A percentile compares a stretch with the other conserved stretches of the same genome.
Evolutionary conservation across 2,797 vertebrate species (phyloP).

Genomic region (Melanotaenia trifasciata): DNA sequence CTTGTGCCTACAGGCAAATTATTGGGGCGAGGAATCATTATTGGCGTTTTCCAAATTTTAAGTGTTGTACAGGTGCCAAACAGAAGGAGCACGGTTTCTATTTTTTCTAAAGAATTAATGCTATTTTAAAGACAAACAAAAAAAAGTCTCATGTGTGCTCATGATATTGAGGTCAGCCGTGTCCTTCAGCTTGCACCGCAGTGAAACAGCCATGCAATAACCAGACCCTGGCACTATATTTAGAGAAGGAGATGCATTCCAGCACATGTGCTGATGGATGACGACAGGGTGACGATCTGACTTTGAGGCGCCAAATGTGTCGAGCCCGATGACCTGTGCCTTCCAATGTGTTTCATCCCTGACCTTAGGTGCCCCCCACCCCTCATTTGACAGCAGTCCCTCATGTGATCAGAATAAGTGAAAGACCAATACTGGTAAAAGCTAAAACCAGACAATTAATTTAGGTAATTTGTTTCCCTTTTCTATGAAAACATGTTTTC

Average conservation of each 20-base stretch:
- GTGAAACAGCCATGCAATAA: constrained; percentile 66
- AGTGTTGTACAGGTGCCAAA: constrained; percentile 13
- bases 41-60: constrained; percentile 42
- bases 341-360: constrained; percentile 67
- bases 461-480: constrained; percentile 24
- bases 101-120: constrained; percentile 18
- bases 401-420: constrained; percentile 29
- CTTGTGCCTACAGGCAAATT: constrained; percentile 23
- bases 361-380: constrained; percentile 58
- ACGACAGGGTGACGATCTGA: constrained; percentile 80
- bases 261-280: constrained; percentile 79
- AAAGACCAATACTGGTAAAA: constrained; percentile 23
- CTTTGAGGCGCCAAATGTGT: constrained; percentile 77
- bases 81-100: constrained; percentile 22
- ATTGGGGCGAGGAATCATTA: constrained; percentile 32
- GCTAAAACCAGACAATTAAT: constrained; percentile 49
- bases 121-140: constrained; percentile 39
- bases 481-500: neutral
- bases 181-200: constrained; percentile 66
- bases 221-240: constrained; percentile 76
- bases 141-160: constrained; percentile 45
- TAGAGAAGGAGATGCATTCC: constrained; percentile 76
- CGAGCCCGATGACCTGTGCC: constrained; percentile 62
- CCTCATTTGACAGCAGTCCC: constrained; percentile 16
- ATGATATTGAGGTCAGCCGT: constrained; percentile 50